Evolutionary conservation across 2,797 vertebrate genomes (phyloP), one percentile per base, ranked within the genome.

Genomic region (Tachyglossus aculeatus): DNA sequence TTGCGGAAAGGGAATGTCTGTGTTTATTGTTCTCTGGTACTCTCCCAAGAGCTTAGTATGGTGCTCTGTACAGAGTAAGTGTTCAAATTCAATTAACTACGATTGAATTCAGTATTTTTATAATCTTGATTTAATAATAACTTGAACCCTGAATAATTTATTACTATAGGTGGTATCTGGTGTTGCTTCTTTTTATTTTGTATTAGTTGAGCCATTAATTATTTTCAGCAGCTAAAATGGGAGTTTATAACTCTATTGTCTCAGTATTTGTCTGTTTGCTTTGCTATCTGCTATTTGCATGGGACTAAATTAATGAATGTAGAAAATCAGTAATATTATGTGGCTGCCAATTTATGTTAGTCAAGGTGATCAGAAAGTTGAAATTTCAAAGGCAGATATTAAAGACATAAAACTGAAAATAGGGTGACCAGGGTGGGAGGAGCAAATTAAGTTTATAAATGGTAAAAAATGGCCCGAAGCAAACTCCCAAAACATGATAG

Each of bases 271-370:
- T 3, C 22, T 58, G 29, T 62, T 50, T 56, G 67, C 40, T 50
- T 71, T 70, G 54, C 51, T 60, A 68, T 61, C n/a, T 60, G 24
- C 53, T 60, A 68, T 64, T 50, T 55, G 37, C 45, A 56, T 47
- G 43, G 58, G 58, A 61, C 40, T 43, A 10, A 70, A 32, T 45
- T 34, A 51, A 47, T 21, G 12, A 37, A 50, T 63, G 77, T 76
- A 60, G 31, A 59, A n/a, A n/a, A 52, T 37, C 11, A 11, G 38
- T 36, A 22, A 52, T 14, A 16, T 66, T 74, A 36, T 72, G 55
- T 2, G 24, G 10, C 9, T 54, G 16, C 10, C 8, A n/a, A 24
- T 33, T 34, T 34, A 43, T n/a, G n/a, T n/a, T n/a, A n/a, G n/a
- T 36, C 41, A 33, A 60, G 57, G 41, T 48, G 18, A 27, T 24